Percentiles rank a stretch among this genome's conserved stretches.
phyloP scores from a whole-genome alignment of 2,113 vertebrate genomes.

The Nibea coibor region DNA sequence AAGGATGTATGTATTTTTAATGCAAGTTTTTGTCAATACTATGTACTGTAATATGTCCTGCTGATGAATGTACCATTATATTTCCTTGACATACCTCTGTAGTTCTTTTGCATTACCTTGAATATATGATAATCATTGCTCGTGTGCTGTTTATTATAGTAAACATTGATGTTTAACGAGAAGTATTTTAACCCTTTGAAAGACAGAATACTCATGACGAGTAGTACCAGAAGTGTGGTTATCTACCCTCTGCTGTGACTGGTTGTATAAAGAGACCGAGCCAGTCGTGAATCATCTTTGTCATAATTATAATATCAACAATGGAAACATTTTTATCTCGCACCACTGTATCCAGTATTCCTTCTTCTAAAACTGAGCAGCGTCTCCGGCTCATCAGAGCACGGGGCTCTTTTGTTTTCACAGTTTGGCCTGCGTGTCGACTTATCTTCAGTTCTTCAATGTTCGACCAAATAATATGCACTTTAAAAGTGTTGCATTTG shows the following conservation, averaged over 20 bases:
- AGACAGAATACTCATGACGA: background rate
- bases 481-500: constrained; percentile 71
- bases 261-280: constrained; percentile 7
- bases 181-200: constrained; percentile 34
- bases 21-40: constrained; percentile 37
- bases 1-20: constrained; percentile 70
- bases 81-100: constrained; percentile 59
- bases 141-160: constrained; percentile 14
- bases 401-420: background rate
- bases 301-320: background rate
- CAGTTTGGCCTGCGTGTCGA: constrained; percentile 17
- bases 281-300: background rate
- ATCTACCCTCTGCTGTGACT: constrained; percentile 17
- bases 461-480: constrained; percentile 73
- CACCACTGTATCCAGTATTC: background rate
- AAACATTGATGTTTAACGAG: constrained; percentile 21
- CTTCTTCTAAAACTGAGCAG: background rate
- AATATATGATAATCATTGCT: constrained; percentile 28
- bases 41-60: constrained; percentile 64
- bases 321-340: background rate
- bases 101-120: constrained; percentile 38
- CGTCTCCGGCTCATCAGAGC: background rate
- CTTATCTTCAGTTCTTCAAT: constrained; percentile 14
- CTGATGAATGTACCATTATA: constrained; percentile 72
- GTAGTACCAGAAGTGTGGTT: constrained; percentile 22